Percentiles rank a stretch among this genome's conserved stretches.
phyloP scores from a whole-genome alignment of 1,140 invertebrate species.

The Ceratina calcarata region DNA sequence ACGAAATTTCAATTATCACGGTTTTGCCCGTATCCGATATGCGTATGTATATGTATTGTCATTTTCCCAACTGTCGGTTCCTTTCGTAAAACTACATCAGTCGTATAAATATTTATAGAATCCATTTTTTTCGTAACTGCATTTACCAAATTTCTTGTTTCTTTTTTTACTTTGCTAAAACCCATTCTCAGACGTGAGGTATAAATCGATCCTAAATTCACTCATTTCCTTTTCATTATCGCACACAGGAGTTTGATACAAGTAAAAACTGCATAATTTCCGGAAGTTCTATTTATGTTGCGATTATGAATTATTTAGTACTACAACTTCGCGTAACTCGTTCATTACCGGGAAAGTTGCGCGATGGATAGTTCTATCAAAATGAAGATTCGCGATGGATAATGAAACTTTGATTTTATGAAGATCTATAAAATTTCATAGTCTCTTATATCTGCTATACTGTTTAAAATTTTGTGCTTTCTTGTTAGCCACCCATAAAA shows the following conservation, averaged over 20 bases:
- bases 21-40: background rate
- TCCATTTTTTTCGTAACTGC: too few relatives aligned
- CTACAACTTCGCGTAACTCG: too few relatives aligned
- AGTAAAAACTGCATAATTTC: too few relatives aligned
- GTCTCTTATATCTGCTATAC: background rate
- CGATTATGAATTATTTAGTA: conserved; percentile 1
- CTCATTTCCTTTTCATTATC: too few relatives aligned
- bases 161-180: too few relatives aligned
- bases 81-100: too few relatives aligned
- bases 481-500: background rate
- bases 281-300: background rate
- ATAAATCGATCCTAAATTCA: too few relatives aligned
- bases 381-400: background rate
- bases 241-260: too few relatives aligned
- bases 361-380: background rate
- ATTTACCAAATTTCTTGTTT: too few relatives aligned
- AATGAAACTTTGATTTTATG: conserved; percentile 14
- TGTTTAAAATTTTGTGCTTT: background rate
- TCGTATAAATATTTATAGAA: too few relatives aligned
- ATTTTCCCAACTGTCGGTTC: background rate
- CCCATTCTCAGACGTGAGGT: too few relatives aligned
- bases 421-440: background rate
- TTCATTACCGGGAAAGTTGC: background rate
- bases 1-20: background rate
- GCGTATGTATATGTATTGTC: background rate